Evolutionary conservation across 2,113 vertebrate genomes (phyloP).

Genomic region (Uria lomvia): DNA sequence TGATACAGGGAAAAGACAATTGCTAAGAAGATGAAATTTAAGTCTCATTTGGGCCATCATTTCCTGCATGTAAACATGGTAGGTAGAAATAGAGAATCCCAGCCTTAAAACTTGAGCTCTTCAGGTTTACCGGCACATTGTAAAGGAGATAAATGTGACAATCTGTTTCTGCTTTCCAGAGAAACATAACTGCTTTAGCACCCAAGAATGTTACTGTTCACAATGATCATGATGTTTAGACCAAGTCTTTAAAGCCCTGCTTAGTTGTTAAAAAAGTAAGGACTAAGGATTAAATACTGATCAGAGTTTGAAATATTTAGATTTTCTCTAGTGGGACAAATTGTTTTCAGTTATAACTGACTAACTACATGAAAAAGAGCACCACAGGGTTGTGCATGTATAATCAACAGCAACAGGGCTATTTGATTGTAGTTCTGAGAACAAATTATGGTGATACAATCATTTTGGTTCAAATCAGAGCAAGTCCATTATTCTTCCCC

Average conservation of each 20-base stretch:
- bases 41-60: not conserved
- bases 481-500: not conserved
- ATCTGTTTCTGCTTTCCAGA: not conserved
- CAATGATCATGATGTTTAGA: not conserved
- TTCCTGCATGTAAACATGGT: not conserved
- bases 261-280: not conserved
- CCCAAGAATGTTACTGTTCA: not conserved
- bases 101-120: not conserved
- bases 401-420: not conserved
- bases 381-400: not conserved
- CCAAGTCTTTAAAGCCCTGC: not conserved
- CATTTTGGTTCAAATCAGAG: not conserved
- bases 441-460: not conserved
- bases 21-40: not conserved
- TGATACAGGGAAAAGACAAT: not conserved
- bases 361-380: not conserved
- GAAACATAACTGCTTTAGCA: not conserved
- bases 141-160: not conserved
- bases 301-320: not conserved
- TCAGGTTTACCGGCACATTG: not conserved
- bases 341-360: not conserved
- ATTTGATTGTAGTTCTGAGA: not conserved
- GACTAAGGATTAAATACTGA: not conserved
- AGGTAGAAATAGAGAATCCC: not conserved
- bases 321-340: not conserved